Evolutionary conservation across 2,888 invertebrate genomes (phyloP).

Genomic region (Thecocarcelia acutangulata): DNA sequence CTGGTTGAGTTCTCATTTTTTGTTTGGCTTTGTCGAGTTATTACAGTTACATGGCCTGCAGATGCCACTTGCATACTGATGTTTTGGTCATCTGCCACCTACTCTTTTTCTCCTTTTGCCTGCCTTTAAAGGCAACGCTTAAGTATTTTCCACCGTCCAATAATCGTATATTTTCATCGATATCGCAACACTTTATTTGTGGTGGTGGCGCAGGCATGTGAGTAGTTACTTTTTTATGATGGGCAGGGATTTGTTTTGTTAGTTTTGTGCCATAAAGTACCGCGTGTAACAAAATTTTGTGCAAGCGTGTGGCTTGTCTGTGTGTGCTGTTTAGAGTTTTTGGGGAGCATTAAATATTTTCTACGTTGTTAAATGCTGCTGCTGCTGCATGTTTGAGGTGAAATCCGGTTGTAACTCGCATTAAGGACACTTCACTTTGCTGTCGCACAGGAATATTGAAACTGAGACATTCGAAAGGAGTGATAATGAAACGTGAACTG

Average conservation of each 20-base stretch:
- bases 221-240: not conserved
- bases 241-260: conserved; percentile 7
- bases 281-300: not conserved
- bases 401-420: not conserved
- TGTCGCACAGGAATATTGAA: not conserved
- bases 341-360: conserved; percentile 2
- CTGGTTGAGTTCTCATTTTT: not conserved
- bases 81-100: not conserved
- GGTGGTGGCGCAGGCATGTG: not conserved
- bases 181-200: conserved; percentile 22
- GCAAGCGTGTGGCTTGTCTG: not conserved
- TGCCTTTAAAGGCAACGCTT: not conserved
- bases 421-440: not conserved
- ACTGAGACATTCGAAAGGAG: not conserved
- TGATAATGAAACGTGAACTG: not conserved
- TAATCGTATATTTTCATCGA: conserved; percentile 44
- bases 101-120: not conserved
- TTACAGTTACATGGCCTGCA: conserved; percentile 32
- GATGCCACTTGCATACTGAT: conserved; percentile 42
- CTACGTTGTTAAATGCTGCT: not conserved
- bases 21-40: not conserved
- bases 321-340: not conserved
- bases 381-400: not conserved
- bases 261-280: not conserved
- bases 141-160: not conserved